Percentiles rank a stretch among this genome's conserved stretches.
phyloP scores from a whole-genome alignment of 1,140 invertebrate genomes.

The Hesperophylax magnus region DNA sequence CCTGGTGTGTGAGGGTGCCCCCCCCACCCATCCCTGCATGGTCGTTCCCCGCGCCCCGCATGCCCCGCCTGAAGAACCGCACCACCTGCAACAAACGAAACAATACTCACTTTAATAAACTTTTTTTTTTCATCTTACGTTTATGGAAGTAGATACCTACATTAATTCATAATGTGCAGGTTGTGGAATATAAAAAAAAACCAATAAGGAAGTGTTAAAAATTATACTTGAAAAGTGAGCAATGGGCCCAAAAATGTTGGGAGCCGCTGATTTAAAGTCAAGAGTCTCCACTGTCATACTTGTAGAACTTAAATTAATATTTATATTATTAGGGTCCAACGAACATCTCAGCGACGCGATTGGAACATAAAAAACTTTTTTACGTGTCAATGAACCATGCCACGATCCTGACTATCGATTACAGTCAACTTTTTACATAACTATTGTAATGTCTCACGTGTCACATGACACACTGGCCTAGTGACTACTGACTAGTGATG shows the following conservation, averaged over 20 bases:
- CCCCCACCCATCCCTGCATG: slow-evolving; percentile 57
- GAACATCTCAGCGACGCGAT: too few relatives aligned
- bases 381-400: not conserved
- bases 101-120: not conserved
- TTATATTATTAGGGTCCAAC: too few relatives aligned
- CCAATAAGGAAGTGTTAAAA: too few relatives aligned
- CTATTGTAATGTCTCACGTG: not conserved
- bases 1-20: slow-evolving; percentile 54
- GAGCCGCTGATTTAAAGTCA: too few relatives aligned
- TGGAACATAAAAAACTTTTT: not conserved
- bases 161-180: too few relatives aligned
- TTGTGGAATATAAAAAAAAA: too few relatives aligned
- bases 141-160: too few relatives aligned
- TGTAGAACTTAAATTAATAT: too few relatives aligned
- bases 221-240: too few relatives aligned
- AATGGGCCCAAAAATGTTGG: too few relatives aligned
- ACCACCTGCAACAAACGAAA: slow-evolving; percentile 42
- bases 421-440: not conserved
- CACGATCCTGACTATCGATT: not conserved
- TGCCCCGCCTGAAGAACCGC: slow-evolving; percentile 41
- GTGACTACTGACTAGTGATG: not conserved
- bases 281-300: too few relatives aligned
- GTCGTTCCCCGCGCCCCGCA: slow-evolving; percentile 50
- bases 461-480: slow-evolving; percentile 10
- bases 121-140: too few relatives aligned